phyloP scores from a whole-genome alignment of 2,888 invertebrate genomes.

The Syrista parreyssii region DNA sequence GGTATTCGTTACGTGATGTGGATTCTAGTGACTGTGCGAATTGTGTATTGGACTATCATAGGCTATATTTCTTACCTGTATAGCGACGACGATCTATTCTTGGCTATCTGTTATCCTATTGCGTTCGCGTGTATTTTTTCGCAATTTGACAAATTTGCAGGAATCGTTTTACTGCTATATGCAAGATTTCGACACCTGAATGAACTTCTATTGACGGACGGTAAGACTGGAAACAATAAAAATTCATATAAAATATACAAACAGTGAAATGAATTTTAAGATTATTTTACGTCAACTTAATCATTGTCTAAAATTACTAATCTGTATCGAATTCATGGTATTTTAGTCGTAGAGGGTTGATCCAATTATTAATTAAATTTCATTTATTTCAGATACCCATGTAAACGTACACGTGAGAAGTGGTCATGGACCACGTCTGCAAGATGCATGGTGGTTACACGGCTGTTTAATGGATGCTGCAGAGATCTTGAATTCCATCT shows the following conservation, averaged over 20 bases:
- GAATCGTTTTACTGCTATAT: constrained; percentile 25
- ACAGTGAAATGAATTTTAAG: too few relatives aligned
- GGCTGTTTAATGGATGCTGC: constrained; percentile 38
- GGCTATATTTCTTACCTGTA: constrained; percentile 40
- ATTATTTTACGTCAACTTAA: too few relatives aligned
- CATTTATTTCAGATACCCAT: constrained; percentile 20
- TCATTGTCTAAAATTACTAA: too few relatives aligned
- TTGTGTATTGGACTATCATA: constrained; percentile 33
- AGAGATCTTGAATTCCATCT: constrained; percentile 44
- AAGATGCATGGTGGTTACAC: constrained; percentile 46
- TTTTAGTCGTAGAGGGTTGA: too few relatives aligned
- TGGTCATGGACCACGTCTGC: constrained; percentile 27
- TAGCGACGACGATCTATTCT: constrained; percentile 27
- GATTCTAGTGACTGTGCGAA: constrained; percentile 11
- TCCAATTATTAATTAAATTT: background rate
- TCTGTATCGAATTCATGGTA: too few relatives aligned
- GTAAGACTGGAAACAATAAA: background rate
- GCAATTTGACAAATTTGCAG: constrained; percentile 42
- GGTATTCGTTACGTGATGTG: constrained; percentile 17
- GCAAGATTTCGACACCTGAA: constrained; percentile 29
- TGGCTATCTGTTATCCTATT: constrained; percentile 35
- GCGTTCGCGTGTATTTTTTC: constrained; percentile 34
- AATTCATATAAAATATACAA: too few relatives aligned
- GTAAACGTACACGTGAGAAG: constrained; percentile 23
- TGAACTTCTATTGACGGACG: constrained; percentile 17